Percentiles rank a stretch among this genome's conserved stretches.
These are phyloP conservation scores for Myopa testacea DNA, from an alignment of 2,888 invertebrate genomes.

Conservation along the genomic window DNA sequence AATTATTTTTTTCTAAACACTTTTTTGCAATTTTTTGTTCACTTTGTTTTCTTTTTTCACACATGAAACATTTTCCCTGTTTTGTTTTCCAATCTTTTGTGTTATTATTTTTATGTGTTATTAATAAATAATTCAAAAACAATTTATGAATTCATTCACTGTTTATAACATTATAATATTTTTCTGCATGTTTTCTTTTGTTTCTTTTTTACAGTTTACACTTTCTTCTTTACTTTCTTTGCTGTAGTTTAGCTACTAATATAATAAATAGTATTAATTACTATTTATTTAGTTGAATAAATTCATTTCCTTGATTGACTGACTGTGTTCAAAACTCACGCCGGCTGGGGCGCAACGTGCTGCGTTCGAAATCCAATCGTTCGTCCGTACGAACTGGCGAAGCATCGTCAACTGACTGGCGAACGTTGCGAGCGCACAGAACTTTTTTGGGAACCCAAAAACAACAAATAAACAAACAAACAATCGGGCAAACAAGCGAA, in stretches of 20 bases:
- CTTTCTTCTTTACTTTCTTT: not conserved
- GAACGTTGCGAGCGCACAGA: constrained; percentile 52
- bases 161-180: not conserved
- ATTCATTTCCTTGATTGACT: not conserved
- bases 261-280: not conserved
- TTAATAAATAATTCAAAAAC: not conserved
- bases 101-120: not conserved
- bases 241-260: not conserved
- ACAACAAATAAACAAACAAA: constrained; percentile 36
- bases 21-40: not conserved
- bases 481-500: not conserved
- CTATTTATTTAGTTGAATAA: not conserved
- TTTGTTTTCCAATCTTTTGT: not conserved
- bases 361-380: constrained; percentile 45
- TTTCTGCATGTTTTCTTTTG: not conserved
- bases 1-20: not conserved
- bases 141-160: not conserved
- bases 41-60: not conserved
- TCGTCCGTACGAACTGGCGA: constrained; percentile 64
- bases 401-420: constrained; percentile 66
- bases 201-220: not conserved
- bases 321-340: constrained; percentile 23
- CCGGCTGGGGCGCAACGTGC: constrained; percentile 44
- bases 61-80: not conserved
- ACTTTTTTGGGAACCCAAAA: constrained; percentile 39